Conservation (phyloP, 2,888 invertebrate species). For the Tuta absoluta region DNA sequence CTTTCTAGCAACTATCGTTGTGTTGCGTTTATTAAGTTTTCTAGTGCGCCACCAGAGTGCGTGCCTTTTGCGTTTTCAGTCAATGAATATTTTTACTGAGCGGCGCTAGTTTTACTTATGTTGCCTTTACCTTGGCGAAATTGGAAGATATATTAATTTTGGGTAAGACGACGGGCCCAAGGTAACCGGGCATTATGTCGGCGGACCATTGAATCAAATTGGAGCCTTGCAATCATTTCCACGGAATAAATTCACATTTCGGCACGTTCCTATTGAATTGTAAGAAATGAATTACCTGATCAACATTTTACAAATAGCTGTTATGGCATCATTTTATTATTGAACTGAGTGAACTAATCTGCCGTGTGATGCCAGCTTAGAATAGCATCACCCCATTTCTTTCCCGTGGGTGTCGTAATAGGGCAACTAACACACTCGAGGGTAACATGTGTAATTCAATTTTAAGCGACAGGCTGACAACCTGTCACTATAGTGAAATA, state of each 20-base stretch:
- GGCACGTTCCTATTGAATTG: background rate
- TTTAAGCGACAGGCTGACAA: no score
- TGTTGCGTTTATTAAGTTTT: no score
- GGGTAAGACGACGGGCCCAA: background rate
- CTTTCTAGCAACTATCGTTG: no score
- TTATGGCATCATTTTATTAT: no score
- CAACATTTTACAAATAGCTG: background rate
- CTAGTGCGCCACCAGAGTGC: no score
- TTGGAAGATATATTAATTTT: slow-evolving; percentile 6
- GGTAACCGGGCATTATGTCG: background rate
- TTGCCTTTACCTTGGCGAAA: background rate
- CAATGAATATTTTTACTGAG: background rate
- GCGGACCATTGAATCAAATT: background rate
- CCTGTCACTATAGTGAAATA: no score
- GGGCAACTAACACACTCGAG: no score
- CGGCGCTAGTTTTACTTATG: background rate
- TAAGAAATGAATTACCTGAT: background rate
- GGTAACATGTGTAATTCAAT: no score
- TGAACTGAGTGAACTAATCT: no score
- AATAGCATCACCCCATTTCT: no score
- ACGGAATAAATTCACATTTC: background rate
- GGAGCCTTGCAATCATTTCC: background rate
- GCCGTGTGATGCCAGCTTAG: no score
- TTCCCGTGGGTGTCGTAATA: no score
- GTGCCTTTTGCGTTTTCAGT: background rate